A percentile compares a stretch with the other conserved stretches of the same genome.
Conservation (phyloP, 2,888 invertebrate species). For the Melitaea athalia region DNA sequence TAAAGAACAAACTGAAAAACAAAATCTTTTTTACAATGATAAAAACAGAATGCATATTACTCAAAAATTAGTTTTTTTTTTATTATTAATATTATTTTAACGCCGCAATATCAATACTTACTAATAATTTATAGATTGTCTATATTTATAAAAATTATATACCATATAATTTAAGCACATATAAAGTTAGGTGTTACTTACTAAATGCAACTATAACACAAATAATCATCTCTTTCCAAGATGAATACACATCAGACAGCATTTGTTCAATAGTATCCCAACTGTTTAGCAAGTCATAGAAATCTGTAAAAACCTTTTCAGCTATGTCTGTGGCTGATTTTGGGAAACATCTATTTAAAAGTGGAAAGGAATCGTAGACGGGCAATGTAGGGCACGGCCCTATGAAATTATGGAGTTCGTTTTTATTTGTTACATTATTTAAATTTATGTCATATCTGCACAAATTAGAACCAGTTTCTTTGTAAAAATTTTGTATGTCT, state of each 20-base stretch:
- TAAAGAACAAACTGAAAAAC: conserved; percentile 89
- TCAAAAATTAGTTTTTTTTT: too few species aligned
- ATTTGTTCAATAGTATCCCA: conserved; percentile 95
- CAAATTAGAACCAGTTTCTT: conserved; percentile 87
- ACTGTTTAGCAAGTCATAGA: conserved; percentile 91
- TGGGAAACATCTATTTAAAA: conserved; percentile 95
- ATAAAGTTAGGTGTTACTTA: conserved; percentile 70
- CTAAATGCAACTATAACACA: conserved; percentile 91
- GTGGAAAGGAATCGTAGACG: conserved; percentile 88
- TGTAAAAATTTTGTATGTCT: conserved; percentile 88
- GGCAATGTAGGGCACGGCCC: conserved; percentile 92
- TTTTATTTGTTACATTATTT: conserved; percentile 71
- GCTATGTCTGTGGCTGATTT: conserved; percentile 85
- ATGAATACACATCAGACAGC: conserved; percentile 92
- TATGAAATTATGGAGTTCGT: conserved; percentile 71
- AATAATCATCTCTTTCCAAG: conserved; percentile 92
- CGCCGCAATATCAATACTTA: too few species aligned
- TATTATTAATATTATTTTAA: too few species aligned
- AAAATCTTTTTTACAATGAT: neutral
- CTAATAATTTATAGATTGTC: too few species aligned
- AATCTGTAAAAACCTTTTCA: conserved; percentile 84
- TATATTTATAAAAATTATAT: neutral
- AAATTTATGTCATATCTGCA: conserved; percentile 88
- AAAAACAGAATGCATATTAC: neutral
- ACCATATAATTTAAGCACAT: neutral